Evolutionary conservation across 2,113 vertebrate genomes (phyloP).

Genomic region (Mellivora capensis): DNA sequence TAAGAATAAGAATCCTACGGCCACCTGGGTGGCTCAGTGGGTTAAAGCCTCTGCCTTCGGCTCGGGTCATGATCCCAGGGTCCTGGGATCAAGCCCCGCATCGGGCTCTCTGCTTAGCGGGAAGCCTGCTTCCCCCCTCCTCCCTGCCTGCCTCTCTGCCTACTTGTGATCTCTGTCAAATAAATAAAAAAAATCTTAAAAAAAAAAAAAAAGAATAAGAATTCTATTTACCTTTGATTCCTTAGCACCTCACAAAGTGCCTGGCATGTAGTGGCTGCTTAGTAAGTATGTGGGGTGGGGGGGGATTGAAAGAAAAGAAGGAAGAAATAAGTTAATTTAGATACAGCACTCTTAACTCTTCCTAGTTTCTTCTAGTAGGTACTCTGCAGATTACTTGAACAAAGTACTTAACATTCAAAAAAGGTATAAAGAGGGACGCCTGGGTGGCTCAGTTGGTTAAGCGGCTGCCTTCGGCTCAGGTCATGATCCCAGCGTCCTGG

Average conservation of each 20-base stretch:
- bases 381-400: neutral
- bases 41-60: too few species aligned
- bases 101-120: too few species aligned
- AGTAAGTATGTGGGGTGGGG: neutral
- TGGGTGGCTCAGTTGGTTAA: too few species aligned
- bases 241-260: neutral
- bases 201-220: neutral
- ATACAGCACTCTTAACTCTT: neutral
- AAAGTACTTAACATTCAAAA: conserved; percentile 8
- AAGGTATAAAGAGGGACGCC: neutral
- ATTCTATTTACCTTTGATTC: neutral
- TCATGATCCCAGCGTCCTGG: too few species aligned
- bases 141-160: too few species aligned
- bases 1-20: neutral
- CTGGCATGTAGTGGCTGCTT: neutral
- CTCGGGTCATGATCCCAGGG: too few species aligned
- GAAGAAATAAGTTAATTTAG: neutral
- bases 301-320: neutral
- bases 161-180: too few species aligned
- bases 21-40: too few species aligned
- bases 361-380: neutral
- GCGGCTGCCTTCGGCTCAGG: too few species aligned
- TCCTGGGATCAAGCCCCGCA: too few species aligned
- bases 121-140: too few species aligned
- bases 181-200: too few species aligned